A percentile compares a stretch with the other conserved stretches of the same genome.
Conservation (phyloP, 2,888 invertebrate genomes). For the Azorinus chamasolen region DNA sequence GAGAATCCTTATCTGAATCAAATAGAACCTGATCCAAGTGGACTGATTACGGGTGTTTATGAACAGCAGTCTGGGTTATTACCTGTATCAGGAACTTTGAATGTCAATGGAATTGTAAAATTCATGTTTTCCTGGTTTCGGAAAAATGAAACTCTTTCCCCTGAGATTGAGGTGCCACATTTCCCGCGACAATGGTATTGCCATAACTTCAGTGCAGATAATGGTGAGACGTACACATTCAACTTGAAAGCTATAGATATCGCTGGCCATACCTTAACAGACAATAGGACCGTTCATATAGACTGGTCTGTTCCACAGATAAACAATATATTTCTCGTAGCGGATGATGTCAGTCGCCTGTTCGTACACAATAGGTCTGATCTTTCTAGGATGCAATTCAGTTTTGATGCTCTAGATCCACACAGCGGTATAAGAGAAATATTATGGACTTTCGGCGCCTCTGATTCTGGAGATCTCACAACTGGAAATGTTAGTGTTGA, state of each 20-base stretch:
- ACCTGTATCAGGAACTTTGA: slow-evolving; percentile 60
- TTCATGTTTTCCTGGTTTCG: slow-evolving; percentile 38
- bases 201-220: slow-evolving; percentile 25
- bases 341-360: slow-evolving; percentile 44
- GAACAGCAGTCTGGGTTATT: slow-evolving; percentile 61
- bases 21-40: slow-evolving; percentile 33
- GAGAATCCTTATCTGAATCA: slow-evolving; percentile 45
- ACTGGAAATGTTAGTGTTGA: no score
- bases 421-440: slow-evolving; percentile 67
- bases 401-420: slow-evolving; percentile 62
- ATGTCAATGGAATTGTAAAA: slow-evolving; percentile 56
- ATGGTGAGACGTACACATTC: slow-evolving; percentile 59
- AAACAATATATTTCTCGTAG: slow-evolving; percentile 55
- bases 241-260: slow-evolving; percentile 62
- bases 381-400: slow-evolving; percentile 61
- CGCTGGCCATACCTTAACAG: slow-evolving; percentile 50
- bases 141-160: background rate
- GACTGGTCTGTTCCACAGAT: slow-evolving; percentile 66
- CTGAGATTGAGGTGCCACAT: slow-evolving; percentile 21
- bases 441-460: slow-evolving; percentile 63
- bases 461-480: slow-evolving; percentile 6
- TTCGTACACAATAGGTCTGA: slow-evolving; percentile 67
- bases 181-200: slow-evolving; percentile 49
- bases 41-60: slow-evolving; percentile 47
- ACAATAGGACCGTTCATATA: slow-evolving; percentile 51